These are phyloP conservation scores for Poecilia picta DNA, from an alignment of 2,797 vertebrate genomes.

Conservation along the genomic window DNA sequence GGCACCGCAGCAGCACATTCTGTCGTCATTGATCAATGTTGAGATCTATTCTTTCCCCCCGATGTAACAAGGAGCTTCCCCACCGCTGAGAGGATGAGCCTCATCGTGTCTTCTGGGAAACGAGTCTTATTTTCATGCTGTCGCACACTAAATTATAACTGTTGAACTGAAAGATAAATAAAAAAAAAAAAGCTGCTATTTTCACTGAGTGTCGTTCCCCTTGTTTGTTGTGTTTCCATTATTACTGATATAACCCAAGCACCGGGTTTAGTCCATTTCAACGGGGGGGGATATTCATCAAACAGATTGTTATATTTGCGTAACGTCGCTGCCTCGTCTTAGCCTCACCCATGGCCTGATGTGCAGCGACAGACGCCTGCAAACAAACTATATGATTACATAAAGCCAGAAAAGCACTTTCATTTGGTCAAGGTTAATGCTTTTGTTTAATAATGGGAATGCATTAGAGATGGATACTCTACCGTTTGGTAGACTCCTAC, in stretches of 20 bases:
- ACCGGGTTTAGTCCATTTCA: conserved; percentile 50
- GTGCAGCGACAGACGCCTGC: conserved; percentile 62
- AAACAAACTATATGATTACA: conserved; percentile 67
- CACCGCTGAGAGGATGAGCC: conserved; percentile 55
- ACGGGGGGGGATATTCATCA: conserved; percentile 42
- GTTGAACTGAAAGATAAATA: conserved; percentile 10
- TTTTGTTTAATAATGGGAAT: conserved; percentile 69
- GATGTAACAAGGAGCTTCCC: conserved; percentile 52
- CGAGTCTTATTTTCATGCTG: conserved; percentile 56
- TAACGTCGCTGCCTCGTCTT: conserved; percentile 65
- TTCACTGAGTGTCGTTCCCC: conserved; percentile 2
- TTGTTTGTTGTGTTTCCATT: conserved; percentile 42
- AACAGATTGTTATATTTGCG: conserved; percentile 66
- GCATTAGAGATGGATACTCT: conserved; percentile 56
- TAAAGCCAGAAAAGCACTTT: conserved; percentile 57
- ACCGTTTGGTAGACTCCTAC: conserved; percentile 43
- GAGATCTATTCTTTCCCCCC: conserved; percentile 73
- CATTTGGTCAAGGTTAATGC: conserved; percentile 65
- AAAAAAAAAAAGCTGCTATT: conserved; percentile 44
- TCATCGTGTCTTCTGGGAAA: conserved; percentile 53
- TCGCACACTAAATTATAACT: conserved; percentile 52
- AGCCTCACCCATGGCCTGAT: conserved; percentile 55
- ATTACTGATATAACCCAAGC: conserved; percentile 21
- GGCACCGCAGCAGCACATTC: conserved; percentile 75
- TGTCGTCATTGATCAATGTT: conserved; percentile 76